phyloP scores from a whole-genome alignment of 2,797 vertebrate species.

The Yasuhikotakia modesta region DNA sequence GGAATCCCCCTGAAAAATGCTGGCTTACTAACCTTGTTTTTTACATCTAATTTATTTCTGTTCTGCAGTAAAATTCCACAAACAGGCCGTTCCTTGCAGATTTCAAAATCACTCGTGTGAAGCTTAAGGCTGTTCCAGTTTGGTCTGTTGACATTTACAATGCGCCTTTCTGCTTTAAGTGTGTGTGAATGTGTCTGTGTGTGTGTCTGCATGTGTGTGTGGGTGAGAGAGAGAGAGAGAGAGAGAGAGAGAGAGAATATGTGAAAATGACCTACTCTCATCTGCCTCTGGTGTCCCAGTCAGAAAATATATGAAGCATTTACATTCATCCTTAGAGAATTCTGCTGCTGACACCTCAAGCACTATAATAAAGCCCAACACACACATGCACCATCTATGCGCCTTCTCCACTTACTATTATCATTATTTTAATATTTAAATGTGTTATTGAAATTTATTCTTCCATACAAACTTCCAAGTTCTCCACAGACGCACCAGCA shows the following conservation, averaged over 20 bases:
- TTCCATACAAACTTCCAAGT: background rate
- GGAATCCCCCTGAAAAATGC: background rate
- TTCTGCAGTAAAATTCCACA: background rate
- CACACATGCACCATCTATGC: background rate
- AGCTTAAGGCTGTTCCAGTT: conserved; percentile 9
- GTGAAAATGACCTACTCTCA: conserved; percentile 15
- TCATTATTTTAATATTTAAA: background rate
- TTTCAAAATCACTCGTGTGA: background rate
- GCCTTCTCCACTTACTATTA: background rate
- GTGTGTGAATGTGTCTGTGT: background rate
- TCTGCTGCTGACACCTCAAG: conserved; percentile 8
- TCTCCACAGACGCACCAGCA: background rate
- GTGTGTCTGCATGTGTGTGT: background rate
- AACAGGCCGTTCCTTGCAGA: background rate
- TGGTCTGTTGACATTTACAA: conserved; percentile 26
- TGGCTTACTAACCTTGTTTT: background rate
- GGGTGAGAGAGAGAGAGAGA: background rate
- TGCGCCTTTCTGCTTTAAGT: background rate
- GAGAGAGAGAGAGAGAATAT: background rate
- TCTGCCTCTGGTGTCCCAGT: conserved; percentile 7
- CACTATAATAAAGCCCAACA: background rate
- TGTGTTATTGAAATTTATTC: background rate
- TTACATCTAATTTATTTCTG: background rate
- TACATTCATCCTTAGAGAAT: conserved; percentile 3
- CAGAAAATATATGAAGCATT: conserved; percentile 33